Evolutionary conservation across 1,140 invertebrate species (phyloP), one percentile per base, ranked within the genome.

Genomic region (Pissodes strobi): DNA sequence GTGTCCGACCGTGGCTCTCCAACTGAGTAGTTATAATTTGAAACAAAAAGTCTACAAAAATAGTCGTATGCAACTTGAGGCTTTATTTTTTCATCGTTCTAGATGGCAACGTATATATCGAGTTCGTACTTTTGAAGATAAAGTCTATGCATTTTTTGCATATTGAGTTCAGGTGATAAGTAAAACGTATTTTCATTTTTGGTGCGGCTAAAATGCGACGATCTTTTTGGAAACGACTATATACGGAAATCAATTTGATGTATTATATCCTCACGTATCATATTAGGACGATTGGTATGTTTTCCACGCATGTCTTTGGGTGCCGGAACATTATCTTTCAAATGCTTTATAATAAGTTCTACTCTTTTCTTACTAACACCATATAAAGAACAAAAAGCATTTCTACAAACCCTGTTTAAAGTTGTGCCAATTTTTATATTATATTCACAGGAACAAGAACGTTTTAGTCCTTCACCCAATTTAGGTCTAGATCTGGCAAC

Each of bases 41-140:
- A 1, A 15, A 43, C 18, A 56, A 68, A 68, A 18, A 59, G 30
- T 12, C 61, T 21, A 56, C 25, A 64, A 56, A 46, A 60, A 58
- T 41, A 68, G 49, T 68, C 66, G 22, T 68, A 68, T 15, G 56
- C 53, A 38, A 64, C 56, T 45, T 55, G 12, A 45, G 66, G 61
- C 10, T 53, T 46, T 56, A 8, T 13, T 41, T 48, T n/a, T n/a
- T n/a, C n/a, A n/a, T n/a, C n/a, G n/a, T n/a, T n/a, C n/a, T n/a
- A n/a, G n/a, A n/a, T n/a, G 25, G 15, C 34, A 25, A 27, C 37
- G 34, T 37, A 57, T 23, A 63, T 46, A 53, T 55, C 60, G 3
- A 22, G 49, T 64, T 64, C 51, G 43, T 64, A 64, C 41, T 56
- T 64, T 64, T 64, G 38, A 56, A 64, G 39, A 48, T 64, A 56